Percentiles rank a stretch among this genome's conserved stretches.
phyloP scores from a whole-genome alignment of 2,797 vertebrate genomes.

The Erethizon dorsatum region DNA sequence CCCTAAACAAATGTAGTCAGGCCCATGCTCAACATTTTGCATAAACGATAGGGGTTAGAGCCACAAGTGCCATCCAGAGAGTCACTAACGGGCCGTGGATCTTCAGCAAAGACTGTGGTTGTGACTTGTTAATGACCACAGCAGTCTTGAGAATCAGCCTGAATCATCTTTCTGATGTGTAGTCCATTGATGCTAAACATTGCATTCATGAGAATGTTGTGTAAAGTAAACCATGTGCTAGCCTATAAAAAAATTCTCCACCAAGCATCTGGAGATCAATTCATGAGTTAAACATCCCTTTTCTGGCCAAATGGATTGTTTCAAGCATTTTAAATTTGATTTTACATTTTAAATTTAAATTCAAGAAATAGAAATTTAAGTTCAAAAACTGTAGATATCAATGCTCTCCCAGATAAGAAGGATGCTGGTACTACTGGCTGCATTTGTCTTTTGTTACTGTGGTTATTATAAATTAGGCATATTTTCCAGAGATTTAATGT shows the following conservation, averaged over 20 bases:
- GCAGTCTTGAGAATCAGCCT: neutral
- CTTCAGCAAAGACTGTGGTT: neutral
- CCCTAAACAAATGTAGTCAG: neutral
- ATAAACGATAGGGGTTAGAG: neutral
- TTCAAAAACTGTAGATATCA: neutral
- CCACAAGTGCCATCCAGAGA: neutral
- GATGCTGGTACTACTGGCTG: too few species aligned
- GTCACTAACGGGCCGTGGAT: neutral
- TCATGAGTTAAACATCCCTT: neutral
- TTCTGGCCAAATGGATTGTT: neutral
- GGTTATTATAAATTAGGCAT: neutral
- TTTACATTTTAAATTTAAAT: neutral
- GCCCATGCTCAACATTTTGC: neutral
- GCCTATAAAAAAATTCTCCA: neutral
- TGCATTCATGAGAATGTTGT: neutral
- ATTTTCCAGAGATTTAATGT: neutral
- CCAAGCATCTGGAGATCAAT: neutral
- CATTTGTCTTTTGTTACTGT: neutral
- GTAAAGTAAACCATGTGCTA: neutral
- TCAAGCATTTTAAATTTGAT: constrained; percentile 2
- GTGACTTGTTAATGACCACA: neutral
- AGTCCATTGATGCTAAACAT: neutral
- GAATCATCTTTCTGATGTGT: neutral
- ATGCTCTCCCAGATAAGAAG: neutral
- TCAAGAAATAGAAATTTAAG: neutral